Evolutionary conservation across 2,113 vertebrate genomes (phyloP), one percentile per base, ranked within the genome.

Genomic region (Philantomba maxwellii): DNA sequence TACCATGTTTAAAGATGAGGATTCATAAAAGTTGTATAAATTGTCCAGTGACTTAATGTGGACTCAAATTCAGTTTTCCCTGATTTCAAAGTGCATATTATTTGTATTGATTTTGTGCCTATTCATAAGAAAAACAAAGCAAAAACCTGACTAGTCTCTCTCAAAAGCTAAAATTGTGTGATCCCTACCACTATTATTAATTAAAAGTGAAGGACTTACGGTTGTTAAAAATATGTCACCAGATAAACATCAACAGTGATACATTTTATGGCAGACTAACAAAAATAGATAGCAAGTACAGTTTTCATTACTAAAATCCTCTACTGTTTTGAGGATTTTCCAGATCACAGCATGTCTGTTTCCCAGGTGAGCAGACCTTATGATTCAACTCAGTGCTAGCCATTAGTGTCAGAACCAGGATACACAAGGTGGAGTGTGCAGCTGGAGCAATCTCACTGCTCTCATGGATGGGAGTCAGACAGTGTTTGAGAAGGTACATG

Each of bases 341-440:
- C 88, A 97, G 91, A 81, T 96, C 90, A 96, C 70, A 95, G 96
- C 89, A 78, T 78, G 94, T 77, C 58, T 75, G 85, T 93, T 96
- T 96, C 77, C 92, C 88, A 88, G 81, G 58, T 87, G 78, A 92
- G 90, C 51, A 13, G 90, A 92, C 85, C 90, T 94, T 94, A 93
- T 94, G 97, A 93, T 94, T 90, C 80, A 83, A 62, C 33, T 45
- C 86, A 47, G 26, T 1, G 1, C 21, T 39, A 33, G 45, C 43
- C 15, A 12, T 84, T 73, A 73, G 30, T 3, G 9, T 83, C 47
- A 91, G 77, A 86, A 62, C 62, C 88, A 64, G 49, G 60, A 53
- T 91, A 43, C 70, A 85, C 11, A 75, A 77, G 39, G 58, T 13
- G 7, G 9, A 25, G 17, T 43, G 4, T 84, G 45, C 21, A 11